Evolutionary conservation across 2,113 vertebrate species (phyloP), one percentile per base, ranked within the genome.

Genomic region (Canis aureus): DNA sequence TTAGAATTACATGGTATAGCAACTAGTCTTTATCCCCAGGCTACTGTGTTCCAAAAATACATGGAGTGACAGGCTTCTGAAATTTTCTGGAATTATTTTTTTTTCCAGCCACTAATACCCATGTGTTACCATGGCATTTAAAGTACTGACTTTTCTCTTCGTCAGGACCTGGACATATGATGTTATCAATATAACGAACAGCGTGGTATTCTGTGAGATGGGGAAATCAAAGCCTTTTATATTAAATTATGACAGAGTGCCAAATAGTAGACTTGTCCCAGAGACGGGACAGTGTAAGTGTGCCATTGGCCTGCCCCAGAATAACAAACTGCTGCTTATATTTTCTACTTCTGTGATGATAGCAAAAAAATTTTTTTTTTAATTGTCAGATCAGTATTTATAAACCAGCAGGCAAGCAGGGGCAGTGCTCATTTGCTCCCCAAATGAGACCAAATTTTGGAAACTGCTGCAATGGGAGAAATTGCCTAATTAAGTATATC

Each of bases 321-420:
- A n/a, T 94, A 73, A 66, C 32, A 82, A 74, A 92, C 9, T 79
- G 3, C 20, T 84, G 64, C 12, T 91, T 57, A 27, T 51, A 71
- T 51, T 93, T 59, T 88, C 3, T 91, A 38, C 15, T 71, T 57
- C 25, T 5, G 17, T 55, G 15, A n/a, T 5, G 71, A 35, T 3
- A 93, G 38, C 22, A 85, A 66, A 80, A 76, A 76, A 88, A 90
- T 94, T 43, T 43, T 43, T 43, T 43, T 43, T 43, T 43, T 23
- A 92, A 59, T 67, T 53, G 15, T 43, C n/a, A 80, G 76, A 81
- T 69, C 76, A 85, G 35, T 95, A 78, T 93, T 89, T 95, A 85
- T 78, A 51, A 76, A 89, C 20, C 43, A 95, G 12, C 19, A 35
- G 38, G 43, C 55, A 79, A 89, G 80, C 32, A 89, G 67, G 11